Evolutionary conservation across 2,888 invertebrate genomes (phyloP), one percentile per base, ranked within the genome.

Genomic region (Drosophila infuscata): DNA sequence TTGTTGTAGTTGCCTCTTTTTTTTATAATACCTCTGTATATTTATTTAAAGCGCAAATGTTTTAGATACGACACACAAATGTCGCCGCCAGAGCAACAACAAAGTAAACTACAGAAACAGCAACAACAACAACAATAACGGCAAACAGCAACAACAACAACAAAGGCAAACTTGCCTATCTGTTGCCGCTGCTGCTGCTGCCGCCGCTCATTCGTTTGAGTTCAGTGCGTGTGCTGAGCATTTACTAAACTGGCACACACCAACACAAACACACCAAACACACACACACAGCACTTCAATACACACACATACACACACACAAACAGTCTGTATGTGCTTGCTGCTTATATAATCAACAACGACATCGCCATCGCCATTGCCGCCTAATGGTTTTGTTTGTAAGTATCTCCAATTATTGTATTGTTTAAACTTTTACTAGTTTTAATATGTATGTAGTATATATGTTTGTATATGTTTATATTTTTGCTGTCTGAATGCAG

Each of bases 41-140:
- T 87, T 90, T 87, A 87, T 90, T 87, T 86, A 90, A 87, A 90
- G 87, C 90, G 87, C 83, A 87, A 87, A 87, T 87, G 90, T 86
- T 87, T 87, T 88, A 87, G 90, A 87, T 90, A 87, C 90, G 83
- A 56, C 52, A 85, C 79, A 89, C 74, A 85, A 77, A 89, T 83
- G 73, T 71, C 69, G 82, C 79, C 70, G 75, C 71, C 74, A 43
- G 43, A 60, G 58, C 11, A 73, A 67, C 75, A 73, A 49, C 83
- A 75, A 72, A 82, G 82, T 74, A 65, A 86, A 72, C 88, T 74
- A 82, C 68, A 72, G 51, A 60, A 74, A 68, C 74, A 71, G 60
- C 82, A 65, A 63, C 59, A 11, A 20, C 43, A 43, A 43, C 64
- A 80, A 68, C 59, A 70, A 53, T 38, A 60, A 65, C 71, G 68